These are phyloP conservation scores for Botia almorhae DNA, from an alignment of 2,797 vertebrate species.

Conservation along the genomic window DNA sequence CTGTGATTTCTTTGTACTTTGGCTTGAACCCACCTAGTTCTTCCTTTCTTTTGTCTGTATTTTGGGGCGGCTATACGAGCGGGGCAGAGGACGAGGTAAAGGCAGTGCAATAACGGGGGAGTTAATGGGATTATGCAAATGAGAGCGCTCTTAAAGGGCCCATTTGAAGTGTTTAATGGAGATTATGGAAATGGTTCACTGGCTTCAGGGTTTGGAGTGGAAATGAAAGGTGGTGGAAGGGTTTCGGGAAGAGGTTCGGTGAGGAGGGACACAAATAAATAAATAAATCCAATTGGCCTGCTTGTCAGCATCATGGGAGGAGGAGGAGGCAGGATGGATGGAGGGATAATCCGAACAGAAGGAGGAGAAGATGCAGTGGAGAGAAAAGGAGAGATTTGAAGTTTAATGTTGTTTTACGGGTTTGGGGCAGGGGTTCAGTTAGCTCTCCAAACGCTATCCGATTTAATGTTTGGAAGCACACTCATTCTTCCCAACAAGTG, in stretches of 20 bases:
- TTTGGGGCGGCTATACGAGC: constrained; percentile 41
- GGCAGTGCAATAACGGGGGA: constrained; percentile 68
- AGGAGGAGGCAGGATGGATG: constrained; percentile 20
- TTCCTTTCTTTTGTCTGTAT: constrained; percentile 48
- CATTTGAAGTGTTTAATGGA: constrained; percentile 75
- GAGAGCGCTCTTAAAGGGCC: constrained; percentile 67
- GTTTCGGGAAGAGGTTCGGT: constrained; percentile 55
- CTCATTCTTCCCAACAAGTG: constrained; percentile 22
- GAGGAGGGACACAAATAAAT: constrained; percentile 57
- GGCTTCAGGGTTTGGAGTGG: constrained; percentile 64
- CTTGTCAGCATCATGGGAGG: constrained; percentile 51
- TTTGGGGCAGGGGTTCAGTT: constrained; percentile 24
- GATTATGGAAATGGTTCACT: constrained; percentile 72
- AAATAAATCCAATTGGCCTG: constrained; percentile 39
- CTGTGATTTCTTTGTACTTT: constrained; percentile 49
- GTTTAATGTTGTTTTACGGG: constrained; percentile 17
- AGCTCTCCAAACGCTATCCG: background rate
- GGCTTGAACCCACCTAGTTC: constrained; percentile 45
- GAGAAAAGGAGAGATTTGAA: background rate
- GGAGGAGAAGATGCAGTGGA: constrained; percentile 37
- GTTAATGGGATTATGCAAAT: constrained; percentile 75
- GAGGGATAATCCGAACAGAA: constrained; percentile 34
- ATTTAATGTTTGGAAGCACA: background rate
- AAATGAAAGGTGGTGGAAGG: constrained; percentile 68
- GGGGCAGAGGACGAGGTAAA: constrained; percentile 66